phyloP scores from a whole-genome alignment of 2,797 vertebrate genomes.

The Enteromius unitaeniatus region DNA sequence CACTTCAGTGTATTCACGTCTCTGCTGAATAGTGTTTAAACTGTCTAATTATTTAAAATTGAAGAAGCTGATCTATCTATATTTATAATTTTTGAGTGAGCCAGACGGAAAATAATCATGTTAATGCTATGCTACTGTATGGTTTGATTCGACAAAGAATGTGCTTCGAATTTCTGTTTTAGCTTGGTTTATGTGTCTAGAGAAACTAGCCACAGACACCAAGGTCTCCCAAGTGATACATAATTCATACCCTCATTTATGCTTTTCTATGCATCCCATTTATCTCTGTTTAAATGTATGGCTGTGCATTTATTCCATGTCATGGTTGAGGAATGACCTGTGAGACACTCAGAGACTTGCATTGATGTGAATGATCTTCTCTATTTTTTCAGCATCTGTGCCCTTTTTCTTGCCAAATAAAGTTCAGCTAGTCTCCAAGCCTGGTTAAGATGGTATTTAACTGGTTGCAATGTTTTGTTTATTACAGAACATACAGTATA shows the following conservation, averaged over 20 bases:
- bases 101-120: background rate
- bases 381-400: background rate
- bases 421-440: background rate
- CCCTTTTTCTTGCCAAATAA: background rate
- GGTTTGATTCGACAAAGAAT: background rate
- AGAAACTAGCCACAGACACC: slow-evolving; percentile 58
- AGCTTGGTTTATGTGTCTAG: slow-evolving; percentile 26
- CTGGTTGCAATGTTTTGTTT: background rate
- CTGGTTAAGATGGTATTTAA: background rate
- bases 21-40: slow-evolving; percentile 11
- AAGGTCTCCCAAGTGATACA: slow-evolving; percentile 64
- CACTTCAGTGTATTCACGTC: background rate
- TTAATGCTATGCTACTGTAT: background rate
- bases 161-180: background rate
- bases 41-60: background rate
- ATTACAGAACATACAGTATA: background rate
- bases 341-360: background rate
- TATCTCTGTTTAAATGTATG: slow-evolving; percentile 53
- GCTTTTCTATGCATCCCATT: slow-evolving; percentile 41
- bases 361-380: slow-evolving; percentile 3
- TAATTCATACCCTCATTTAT: slow-evolving; percentile 66
- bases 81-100: background rate
- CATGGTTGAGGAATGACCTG: background rate
- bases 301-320: background rate
- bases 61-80: background rate